A percentile compares a stretch with the other conserved stretches of the same genome.
Evolutionary conservation across 2,113 vertebrate genomes (phyloP).

Genomic region (Lipophrys pholis): DNA sequence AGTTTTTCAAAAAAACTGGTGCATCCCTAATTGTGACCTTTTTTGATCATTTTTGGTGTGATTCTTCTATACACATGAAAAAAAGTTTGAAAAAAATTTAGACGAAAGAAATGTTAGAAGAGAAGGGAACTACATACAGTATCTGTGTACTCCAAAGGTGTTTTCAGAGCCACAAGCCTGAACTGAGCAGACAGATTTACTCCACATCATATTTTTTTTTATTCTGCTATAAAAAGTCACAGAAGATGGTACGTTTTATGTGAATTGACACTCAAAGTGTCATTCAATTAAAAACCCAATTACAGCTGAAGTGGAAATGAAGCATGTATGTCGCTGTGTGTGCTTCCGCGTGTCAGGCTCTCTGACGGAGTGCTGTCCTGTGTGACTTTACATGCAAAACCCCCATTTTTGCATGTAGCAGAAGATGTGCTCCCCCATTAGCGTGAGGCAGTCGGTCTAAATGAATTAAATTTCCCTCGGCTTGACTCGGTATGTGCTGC

Average conservation of each 20-base stretch:
- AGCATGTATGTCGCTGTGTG: not conserved
- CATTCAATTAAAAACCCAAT: constrained; percentile 52
- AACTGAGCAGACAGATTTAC: not conserved
- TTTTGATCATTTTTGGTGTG: too few relatives aligned
- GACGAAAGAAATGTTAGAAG: too few relatives aligned
- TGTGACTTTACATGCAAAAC: not conserved
- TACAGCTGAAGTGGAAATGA: constrained; percentile 8
- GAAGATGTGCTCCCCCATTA: not conserved
- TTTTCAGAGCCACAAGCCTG: too few relatives aligned
- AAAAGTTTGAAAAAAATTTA: too few relatives aligned
- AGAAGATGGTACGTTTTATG: constrained; percentile 6
- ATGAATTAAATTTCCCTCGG: constrained; percentile 13
- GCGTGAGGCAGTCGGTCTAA: not conserved
- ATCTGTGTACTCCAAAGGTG: too few relatives aligned
- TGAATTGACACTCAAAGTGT: constrained; percentile 27
- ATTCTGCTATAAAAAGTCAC: not conserved
- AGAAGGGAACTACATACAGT: too few relatives aligned
- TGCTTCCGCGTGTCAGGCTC: constrained; percentile 6
- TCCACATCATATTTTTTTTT: not conserved
- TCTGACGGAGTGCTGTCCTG: not conserved
- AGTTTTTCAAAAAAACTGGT: too few relatives aligned
- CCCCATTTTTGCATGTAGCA: not conserved
- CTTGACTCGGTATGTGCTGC: not conserved
- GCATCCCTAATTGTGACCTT: too few relatives aligned
- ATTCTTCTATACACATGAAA: too few relatives aligned